phyloP scores from a whole-genome alignment of 35 echinoderm and acorn worm genomes.

The Ophiothrix spiculata region DNA sequence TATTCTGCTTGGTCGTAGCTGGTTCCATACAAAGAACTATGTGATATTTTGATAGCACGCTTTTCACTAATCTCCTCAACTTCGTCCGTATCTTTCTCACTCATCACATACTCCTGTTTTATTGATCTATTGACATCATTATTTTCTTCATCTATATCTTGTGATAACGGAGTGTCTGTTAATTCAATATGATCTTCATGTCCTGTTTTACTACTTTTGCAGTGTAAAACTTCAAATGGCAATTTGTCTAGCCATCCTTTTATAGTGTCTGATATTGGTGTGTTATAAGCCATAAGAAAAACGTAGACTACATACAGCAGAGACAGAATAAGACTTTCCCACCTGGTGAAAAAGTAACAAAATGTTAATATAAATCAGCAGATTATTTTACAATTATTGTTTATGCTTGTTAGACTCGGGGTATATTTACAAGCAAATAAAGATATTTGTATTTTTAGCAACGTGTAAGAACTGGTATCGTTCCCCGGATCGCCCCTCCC shows the following conservation, averaged over 20 bases:
- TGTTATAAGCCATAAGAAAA: conserved; percentile 44
- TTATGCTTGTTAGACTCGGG: too few relatives aligned
- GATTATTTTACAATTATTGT: too few relatives aligned
- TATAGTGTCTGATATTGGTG: neutral
- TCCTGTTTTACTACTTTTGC: too few relatives aligned
- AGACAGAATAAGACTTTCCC: conserved; percentile 44
- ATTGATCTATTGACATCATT: neutral
- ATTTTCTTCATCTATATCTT: neutral
- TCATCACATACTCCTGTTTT: neutral
- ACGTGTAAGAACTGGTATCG: too few relatives aligned
- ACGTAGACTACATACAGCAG: conserved; percentile 47
- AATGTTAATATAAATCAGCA: too few relatives aligned
- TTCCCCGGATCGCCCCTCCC: too few relatives aligned
- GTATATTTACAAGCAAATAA: too few relatives aligned
- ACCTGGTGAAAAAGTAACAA: too few relatives aligned
- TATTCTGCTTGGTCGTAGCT: neutral
- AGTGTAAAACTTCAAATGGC: neutral
- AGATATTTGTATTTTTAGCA: too few relatives aligned
- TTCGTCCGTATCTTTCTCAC: too few relatives aligned
- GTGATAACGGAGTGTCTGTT: neutral
- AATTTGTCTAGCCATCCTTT: neutral
- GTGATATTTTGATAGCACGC: neutral
- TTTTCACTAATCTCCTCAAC: neutral
- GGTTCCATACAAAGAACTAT: neutral
- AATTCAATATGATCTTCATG: neutral